Evolutionary conservation across 2,113 vertebrate species (phyloP).

Genomic region (Propithecus coquereli): DNA sequence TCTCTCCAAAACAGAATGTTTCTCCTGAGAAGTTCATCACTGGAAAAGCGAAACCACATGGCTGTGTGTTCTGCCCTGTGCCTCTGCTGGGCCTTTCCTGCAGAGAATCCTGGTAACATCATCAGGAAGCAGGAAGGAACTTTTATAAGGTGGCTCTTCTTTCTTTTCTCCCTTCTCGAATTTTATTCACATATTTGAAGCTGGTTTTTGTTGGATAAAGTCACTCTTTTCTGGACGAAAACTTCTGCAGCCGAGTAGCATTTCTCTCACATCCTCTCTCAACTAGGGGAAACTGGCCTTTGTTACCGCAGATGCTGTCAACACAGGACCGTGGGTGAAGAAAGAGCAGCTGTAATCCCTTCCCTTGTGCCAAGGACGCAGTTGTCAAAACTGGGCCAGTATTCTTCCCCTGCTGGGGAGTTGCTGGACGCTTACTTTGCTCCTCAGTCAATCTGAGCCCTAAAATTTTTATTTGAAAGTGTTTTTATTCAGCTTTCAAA

Average conservation of each 20-base stretch:
- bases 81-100: not conserved
- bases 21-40: not conserved
- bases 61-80: not conserved
- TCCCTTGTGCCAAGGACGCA: not conserved
- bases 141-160: not conserved
- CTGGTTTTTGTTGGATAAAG: not conserved
- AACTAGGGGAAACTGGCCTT: not conserved
- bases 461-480: slow-evolving; percentile 14
- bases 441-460: not conserved
- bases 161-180: not conserved
- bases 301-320: not conserved
- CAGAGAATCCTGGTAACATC: not conserved
- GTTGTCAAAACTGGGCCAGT: not conserved
- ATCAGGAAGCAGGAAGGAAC: slow-evolving; percentile 5
- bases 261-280: not conserved
- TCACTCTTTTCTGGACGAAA: not conserved
- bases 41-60: slow-evolving; percentile 2
- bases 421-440: not conserved
- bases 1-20: not conserved
- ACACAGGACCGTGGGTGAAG: not conserved
- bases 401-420: not conserved
- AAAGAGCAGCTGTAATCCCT: not conserved
- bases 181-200: slow-evolving; percentile 12
- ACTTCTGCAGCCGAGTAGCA: not conserved
- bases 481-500: slow-evolving; percentile 37